These are phyloP conservation scores for Drosophila koepferae DNA, from an alignment of 2,888 invertebrate species.

Conservation along the genomic window DNA sequence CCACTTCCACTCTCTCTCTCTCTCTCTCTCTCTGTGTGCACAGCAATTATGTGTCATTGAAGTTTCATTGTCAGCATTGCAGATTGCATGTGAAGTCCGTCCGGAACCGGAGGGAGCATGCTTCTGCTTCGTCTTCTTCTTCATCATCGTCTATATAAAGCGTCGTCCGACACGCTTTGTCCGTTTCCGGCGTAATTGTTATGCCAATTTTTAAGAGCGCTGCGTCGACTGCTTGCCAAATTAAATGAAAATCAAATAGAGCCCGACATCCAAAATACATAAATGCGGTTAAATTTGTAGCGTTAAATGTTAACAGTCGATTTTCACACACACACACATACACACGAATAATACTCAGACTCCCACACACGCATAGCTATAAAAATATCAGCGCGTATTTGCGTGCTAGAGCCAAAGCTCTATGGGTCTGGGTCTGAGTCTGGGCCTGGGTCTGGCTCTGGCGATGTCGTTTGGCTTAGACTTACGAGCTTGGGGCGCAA, in stretches of 20 bases:
- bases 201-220: slow-evolving; percentile 68
- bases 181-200: slow-evolving; percentile 75
- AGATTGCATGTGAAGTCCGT: slow-evolving; percentile 61
- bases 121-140: neutral
- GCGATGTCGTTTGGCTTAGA: slow-evolving; percentile 67
- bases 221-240: slow-evolving; percentile 58
- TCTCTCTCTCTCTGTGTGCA: slow-evolving; percentile 22
- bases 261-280: slow-evolving; percentile 52
- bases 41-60: slow-evolving; percentile 74
- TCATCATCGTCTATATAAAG: neutral
- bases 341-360: neutral
- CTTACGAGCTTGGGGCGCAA: slow-evolving; percentile 74
- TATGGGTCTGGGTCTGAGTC: neutral
- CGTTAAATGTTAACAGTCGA: slow-evolving; percentile 79
- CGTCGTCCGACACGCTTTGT: slow-evolving; percentile 37
- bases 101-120: slow-evolving; percentile 12
- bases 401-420: slow-evolving; percentile 48
- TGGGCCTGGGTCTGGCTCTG: neutral
- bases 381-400: slow-evolving; percentile 78
- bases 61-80: slow-evolving; percentile 73
- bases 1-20: neutral
- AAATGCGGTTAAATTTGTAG: slow-evolving; percentile 74
- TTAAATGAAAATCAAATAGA: slow-evolving; percentile 79
- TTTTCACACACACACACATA: slow-evolving; percentile 58
- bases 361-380: slow-evolving; percentile 19